Conservation (phyloP, 2,888 invertebrate species). For the Drosophila antonietae region DNA sequence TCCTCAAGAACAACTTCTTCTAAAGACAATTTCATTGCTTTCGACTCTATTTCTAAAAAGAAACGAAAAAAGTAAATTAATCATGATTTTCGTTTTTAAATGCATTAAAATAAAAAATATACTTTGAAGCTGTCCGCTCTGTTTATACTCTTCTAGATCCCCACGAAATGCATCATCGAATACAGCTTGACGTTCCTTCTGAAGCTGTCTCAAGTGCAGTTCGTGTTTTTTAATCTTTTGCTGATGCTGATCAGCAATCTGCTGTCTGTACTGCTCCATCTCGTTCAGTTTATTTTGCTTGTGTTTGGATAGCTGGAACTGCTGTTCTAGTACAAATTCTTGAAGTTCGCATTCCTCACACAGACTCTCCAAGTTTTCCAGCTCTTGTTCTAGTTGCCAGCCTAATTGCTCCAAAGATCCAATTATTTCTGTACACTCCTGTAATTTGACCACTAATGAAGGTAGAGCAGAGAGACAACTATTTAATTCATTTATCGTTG, state of each 20-base stretch:
- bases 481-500: constrained; percentile 79
- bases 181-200: constrained; percentile 88
- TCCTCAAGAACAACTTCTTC: constrained; percentile 88
- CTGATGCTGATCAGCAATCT: constrained; percentile 87
- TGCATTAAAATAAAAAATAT: constrained; percentile 30
- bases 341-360: constrained; percentile 88
- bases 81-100: background rate
- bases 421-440: constrained; percentile 83
- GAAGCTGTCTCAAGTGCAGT: constrained; percentile 85
- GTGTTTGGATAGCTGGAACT: constrained; percentile 87
- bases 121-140: constrained; percentile 88
- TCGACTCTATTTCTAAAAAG: constrained; percentile 67
- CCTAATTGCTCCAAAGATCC: constrained; percentile 86
- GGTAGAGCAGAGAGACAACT: constrained; percentile 78
- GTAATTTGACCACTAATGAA: constrained; percentile 83
- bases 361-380: constrained; percentile 87
- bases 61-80: background rate
- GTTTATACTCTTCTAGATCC: constrained; percentile 88
- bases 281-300: constrained; percentile 88
- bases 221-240: constrained; percentile 86
- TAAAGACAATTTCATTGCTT: constrained; percentile 84
- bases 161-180: constrained; percentile 89
- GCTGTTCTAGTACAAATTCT: constrained; percentile 87
- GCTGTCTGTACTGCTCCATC: constrained; percentile 84
- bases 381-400: constrained; percentile 86